These are phyloP conservation scores for Cryptocephalus primarius DNA, from an alignment of 2,888 invertebrate genomes.

Conservation along the genomic window DNA sequence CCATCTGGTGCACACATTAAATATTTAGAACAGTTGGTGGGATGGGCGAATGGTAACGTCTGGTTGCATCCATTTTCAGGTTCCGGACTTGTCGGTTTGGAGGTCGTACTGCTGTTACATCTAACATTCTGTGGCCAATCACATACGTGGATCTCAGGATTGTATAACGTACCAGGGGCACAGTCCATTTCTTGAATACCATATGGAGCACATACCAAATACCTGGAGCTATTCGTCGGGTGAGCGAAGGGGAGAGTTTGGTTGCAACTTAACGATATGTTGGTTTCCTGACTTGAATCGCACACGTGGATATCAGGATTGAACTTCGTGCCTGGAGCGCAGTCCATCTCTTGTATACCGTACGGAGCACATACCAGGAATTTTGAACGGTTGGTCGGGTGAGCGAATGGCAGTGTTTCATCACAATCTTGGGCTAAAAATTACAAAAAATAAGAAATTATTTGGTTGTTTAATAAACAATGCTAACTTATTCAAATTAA, in stretches of 20 bases:
- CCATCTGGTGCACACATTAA: constrained; percentile 14
- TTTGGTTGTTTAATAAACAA: too few species aligned
- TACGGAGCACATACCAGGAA: constrained; percentile 13
- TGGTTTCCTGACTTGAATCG: too few species aligned
- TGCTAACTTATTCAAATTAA: too few species aligned
- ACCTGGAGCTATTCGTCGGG: constrained; percentile 14
- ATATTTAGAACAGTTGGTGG: constrained; percentile 13
- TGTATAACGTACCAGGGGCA: constrained; percentile 12
- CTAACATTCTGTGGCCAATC: constrained; percentile 8
- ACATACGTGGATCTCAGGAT: constrained; percentile 1
- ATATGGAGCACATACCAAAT: constrained; percentile 12
- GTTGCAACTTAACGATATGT: too few species aligned
- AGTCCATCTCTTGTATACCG: constrained; percentile 13
- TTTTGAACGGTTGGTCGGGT: constrained; percentile 14
- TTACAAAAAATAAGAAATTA: too few species aligned
- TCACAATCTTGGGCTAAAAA: background rate
- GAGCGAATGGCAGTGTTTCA: constrained; percentile 7
- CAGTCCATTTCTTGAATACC: constrained; percentile 14
- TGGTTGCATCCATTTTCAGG: too few species aligned
- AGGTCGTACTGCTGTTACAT: background rate
- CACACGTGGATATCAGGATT: constrained; percentile 13
- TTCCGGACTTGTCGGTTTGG: background rate
- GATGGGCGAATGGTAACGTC: constrained; percentile 10
- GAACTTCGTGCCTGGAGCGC: constrained; percentile 13
- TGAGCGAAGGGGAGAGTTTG: constrained; percentile 9